Percentiles rank a stretch among this genome's conserved stretches.
Conservation (phyloP, 2,888 invertebrate genomes). For the Danaus chrysippus region DNA sequence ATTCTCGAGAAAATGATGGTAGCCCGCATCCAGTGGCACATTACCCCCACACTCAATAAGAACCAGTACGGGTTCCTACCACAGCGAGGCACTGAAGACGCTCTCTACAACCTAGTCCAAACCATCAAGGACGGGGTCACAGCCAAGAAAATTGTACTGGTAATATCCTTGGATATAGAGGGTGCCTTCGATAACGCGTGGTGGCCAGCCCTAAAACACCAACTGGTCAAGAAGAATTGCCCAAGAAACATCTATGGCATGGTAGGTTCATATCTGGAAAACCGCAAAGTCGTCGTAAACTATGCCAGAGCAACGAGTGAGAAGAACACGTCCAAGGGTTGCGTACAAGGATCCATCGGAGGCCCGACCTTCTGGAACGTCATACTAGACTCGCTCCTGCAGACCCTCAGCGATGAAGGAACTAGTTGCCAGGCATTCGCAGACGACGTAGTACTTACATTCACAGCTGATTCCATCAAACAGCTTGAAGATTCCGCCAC, state of each 20-base stretch:
- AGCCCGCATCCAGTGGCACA: too few species aligned
- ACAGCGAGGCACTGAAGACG: constrained; percentile 7
- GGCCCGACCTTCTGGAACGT: too few species aligned
- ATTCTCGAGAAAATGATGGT: too few species aligned
- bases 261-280: neutral
- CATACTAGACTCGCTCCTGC: too few species aligned
- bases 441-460: too few species aligned
- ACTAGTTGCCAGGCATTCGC: too few species aligned
- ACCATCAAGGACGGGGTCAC: too few species aligned
- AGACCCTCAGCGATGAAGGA: too few species aligned
- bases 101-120: constrained; percentile 15
- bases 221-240: constrained; percentile 1
- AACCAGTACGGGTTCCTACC: constrained; percentile 25
- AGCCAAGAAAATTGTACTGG: neutral
- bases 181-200: too few species aligned
- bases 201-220: constrained; percentile 10
- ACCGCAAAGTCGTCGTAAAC: neutral
- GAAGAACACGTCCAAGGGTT: constrained; percentile 17
- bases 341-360: constrained; percentile 27
- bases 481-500: too few species aligned
- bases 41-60: too few species aligned
- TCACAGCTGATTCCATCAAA: too few species aligned
- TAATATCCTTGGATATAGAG: neutral
- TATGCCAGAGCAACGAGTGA: neutral
- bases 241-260: neutral